phyloP scores from a whole-genome alignment of 2,888 invertebrate genomes.

The Erannis defoliaria region DNA sequence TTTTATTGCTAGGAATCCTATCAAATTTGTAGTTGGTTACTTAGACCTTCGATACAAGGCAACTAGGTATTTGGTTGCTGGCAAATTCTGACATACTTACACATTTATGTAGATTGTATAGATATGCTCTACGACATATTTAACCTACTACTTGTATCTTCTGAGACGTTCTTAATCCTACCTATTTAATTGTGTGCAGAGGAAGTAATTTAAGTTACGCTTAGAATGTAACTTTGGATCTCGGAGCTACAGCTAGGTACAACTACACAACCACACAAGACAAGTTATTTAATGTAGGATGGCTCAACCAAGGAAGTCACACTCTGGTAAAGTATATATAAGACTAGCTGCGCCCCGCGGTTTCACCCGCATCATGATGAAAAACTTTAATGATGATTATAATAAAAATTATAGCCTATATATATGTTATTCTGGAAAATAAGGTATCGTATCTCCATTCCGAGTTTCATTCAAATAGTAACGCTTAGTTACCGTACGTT shows the following conservation, averaged over 20 bases:
- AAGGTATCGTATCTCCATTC: too few species aligned
- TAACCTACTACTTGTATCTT: neutral
- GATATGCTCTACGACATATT: neutral
- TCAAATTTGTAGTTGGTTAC: too few species aligned
- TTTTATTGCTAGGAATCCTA: too few species aligned
- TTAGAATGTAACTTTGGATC: slow-evolving; percentile 21
- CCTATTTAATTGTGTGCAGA: slow-evolving; percentile 19
- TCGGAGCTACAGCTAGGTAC: slow-evolving; percentile 7
- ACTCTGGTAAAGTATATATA: neutral
- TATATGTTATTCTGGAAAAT: too few species aligned
- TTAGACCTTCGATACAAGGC: too few species aligned
- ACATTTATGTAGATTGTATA: neutral
- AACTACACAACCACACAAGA: slow-evolving; percentile 3
- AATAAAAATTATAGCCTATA: too few species aligned
- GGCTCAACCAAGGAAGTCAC: neutral
- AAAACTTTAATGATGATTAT: too few species aligned
- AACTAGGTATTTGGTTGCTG: too few species aligned
- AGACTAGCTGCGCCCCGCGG: too few species aligned
- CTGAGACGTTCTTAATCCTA: slow-evolving; percentile 9
- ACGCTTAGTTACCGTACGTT: neutral
- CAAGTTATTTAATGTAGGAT: slow-evolving; percentile 9
- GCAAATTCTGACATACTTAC: neutral
- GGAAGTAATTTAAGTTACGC: slow-evolving; percentile 24
- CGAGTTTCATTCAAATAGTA: too few species aligned
- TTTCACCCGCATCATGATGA: too few species aligned